A percentile compares a stretch with the other conserved stretches of the same genome.
phyloP scores from a whole-genome alignment of 2,113 vertebrate species.

The Stercorarius parasiticus region DNA sequence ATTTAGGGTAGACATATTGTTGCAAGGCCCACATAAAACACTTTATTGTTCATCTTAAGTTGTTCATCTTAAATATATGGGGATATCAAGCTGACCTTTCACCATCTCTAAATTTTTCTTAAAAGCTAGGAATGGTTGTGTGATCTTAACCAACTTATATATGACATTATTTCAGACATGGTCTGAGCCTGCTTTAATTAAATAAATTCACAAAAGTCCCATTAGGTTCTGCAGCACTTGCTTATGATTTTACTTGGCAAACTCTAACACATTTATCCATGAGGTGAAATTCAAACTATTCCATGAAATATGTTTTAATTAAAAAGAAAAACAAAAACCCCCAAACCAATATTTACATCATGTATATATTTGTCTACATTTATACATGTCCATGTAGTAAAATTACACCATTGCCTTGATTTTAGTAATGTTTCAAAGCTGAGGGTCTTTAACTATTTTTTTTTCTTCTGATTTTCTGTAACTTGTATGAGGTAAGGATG shows the following conservation, averaged over 20 bases:
- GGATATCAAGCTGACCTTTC: not conserved
- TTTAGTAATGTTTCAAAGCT: not conserved
- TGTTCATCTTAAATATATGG: not conserved
- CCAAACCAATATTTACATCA: not conserved
- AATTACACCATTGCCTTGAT: not conserved
- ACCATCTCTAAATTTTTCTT: not conserved
- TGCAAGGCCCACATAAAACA: not conserved
- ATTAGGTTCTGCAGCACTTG: not conserved
- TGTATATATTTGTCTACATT: not conserved
- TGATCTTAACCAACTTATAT: not conserved
- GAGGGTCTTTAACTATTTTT: not conserved
- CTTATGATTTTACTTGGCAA: not conserved
- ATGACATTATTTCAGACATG: not conserved
- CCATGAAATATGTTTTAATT: not conserved
- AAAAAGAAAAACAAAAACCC: not conserved
- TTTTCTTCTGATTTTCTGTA: conserved; percentile 2
- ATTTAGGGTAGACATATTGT: not conserved
- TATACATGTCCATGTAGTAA: not conserved
- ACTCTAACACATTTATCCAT: not conserved
- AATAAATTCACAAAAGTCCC: not conserved
- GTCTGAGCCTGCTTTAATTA: not conserved
- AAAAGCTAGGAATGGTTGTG: not conserved
- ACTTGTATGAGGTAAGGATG: not conserved
- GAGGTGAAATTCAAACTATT: not conserved
- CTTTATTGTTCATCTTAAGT: not conserved